phyloP scores from a whole-genome alignment of 2,113 vertebrate species.

The Halichoerus grypus region DNA sequence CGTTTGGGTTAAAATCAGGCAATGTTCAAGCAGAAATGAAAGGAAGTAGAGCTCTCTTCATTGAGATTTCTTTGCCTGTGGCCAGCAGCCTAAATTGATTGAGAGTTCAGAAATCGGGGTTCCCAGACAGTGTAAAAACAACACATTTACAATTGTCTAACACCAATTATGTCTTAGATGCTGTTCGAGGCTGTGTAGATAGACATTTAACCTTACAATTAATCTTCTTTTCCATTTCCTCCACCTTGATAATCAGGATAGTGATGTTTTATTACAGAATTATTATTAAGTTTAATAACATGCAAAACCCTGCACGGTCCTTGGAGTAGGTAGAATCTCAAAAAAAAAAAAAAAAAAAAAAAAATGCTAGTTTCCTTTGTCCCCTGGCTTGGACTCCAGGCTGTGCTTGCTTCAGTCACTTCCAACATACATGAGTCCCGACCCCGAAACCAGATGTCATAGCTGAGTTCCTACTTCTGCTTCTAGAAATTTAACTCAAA shows the following conservation, averaged over 20 bases:
- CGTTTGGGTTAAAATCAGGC: background rate
- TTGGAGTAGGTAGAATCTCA: fast-evolving
- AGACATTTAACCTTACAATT: background rate
- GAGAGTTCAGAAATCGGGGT: background rate
- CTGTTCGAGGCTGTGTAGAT: fast-evolving
- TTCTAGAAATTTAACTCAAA: background rate
- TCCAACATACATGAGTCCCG: fast-evolving
- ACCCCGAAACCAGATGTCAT: fast-evolving
- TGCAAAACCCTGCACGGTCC: background rate
- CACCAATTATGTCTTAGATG: background rate
- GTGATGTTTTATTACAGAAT: background rate
- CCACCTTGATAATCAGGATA: background rate
- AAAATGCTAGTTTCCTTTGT: fast-evolving
- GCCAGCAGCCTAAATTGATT: background rate
- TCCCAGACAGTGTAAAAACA: no score
- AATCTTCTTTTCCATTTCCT: background rate
- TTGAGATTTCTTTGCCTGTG: background rate
- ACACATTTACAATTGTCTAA: no score
- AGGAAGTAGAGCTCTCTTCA: background rate
- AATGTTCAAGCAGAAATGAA: background rate
- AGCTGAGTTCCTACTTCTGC: background rate
- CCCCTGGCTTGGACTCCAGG: no score
- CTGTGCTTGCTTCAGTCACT: background rate
- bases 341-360: background rate
- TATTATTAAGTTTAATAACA: background rate